These are phyloP conservation scores for Arvicanthis niloticus DNA, from an alignment of 2,113 vertebrate species.

Conservation along the genomic window DNA sequence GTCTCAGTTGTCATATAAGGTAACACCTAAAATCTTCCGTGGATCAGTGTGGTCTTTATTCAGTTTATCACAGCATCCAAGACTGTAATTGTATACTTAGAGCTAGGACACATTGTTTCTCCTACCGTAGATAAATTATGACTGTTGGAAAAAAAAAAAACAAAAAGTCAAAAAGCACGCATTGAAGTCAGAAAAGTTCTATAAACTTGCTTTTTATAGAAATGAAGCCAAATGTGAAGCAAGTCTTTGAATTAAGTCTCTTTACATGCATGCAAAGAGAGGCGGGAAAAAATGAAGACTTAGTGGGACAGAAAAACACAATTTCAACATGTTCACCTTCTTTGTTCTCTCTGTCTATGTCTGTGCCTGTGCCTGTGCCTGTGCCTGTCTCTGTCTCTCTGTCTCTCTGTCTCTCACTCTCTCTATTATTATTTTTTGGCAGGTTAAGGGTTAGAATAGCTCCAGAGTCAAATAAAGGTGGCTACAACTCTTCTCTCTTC, in stretches of 20 bases:
- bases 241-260: background rate
- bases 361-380: no score
- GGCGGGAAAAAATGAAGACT: background rate
- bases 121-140: background rate
- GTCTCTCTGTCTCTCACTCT: background rate
- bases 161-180: background rate
- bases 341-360: background rate
- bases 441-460: background rate
- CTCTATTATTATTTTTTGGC: slow-evolving; percentile 27
- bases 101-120: background rate
- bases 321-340: background rate
- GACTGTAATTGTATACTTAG: background rate
- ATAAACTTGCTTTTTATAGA: slow-evolving; percentile 34
- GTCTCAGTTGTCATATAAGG: background rate
- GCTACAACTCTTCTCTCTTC: slow-evolving; percentile 15
- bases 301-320: background rate
- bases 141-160: background rate
- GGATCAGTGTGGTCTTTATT: background rate
- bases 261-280: slow-evolving; percentile 9
- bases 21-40: background rate
- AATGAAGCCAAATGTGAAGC: background rate
- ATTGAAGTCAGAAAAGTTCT: background rate
- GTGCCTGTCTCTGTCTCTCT: no score
- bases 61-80: slow-evolving; percentile 6
- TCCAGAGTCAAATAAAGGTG: background rate